Percentiles rank a stretch among this genome's conserved stretches.
These are phyloP conservation scores for Zaprionus obscuricornis DNA, from an alignment of 2,888 invertebrate species.

Conservation along the genomic window DNA sequence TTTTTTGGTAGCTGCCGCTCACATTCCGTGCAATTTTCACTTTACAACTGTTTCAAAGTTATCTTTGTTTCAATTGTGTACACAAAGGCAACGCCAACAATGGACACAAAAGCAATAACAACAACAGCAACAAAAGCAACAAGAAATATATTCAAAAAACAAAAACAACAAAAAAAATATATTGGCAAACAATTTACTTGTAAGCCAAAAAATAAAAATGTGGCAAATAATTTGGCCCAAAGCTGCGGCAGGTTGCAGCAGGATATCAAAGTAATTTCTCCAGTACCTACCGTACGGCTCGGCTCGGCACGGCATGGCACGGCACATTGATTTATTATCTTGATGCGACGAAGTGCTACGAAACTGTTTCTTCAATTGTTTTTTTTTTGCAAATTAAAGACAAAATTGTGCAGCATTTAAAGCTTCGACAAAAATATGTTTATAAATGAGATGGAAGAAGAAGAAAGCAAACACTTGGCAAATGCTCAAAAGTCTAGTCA, in stretches of 20 bases:
- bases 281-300: constrained; percentile 39
- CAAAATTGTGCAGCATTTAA: neutral
- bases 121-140: constrained; percentile 31
- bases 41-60: constrained; percentile 79
- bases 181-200: constrained; percentile 80
- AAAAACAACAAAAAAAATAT: constrained; percentile 55
- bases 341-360: constrained; percentile 23
- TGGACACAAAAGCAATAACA: constrained; percentile 42
- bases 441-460: no score
- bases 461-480: constrained; percentile 34
- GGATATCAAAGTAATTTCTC: constrained; percentile 70
- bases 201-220: constrained; percentile 52
- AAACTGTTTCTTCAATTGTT: constrained; percentile 45
- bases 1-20: neutral
- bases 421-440: no score
- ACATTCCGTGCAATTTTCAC: constrained; percentile 78
- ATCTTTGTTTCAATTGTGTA: constrained; percentile 74
- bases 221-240: constrained; percentile 80
- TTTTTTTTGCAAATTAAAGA: constrained; percentile 41
- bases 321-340: constrained; percentile 80
- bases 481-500: constrained; percentile 25
- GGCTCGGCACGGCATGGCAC: neutral
- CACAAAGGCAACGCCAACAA: constrained; percentile 17
- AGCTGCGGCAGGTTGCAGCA: constrained; percentile 71
- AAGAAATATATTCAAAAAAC: constrained; percentile 50